Evolutionary conservation across 2,888 invertebrate genomes (phyloP), one percentile per base, ranked within the genome.

Genomic region (Scaptomyza tumidula): DNA sequence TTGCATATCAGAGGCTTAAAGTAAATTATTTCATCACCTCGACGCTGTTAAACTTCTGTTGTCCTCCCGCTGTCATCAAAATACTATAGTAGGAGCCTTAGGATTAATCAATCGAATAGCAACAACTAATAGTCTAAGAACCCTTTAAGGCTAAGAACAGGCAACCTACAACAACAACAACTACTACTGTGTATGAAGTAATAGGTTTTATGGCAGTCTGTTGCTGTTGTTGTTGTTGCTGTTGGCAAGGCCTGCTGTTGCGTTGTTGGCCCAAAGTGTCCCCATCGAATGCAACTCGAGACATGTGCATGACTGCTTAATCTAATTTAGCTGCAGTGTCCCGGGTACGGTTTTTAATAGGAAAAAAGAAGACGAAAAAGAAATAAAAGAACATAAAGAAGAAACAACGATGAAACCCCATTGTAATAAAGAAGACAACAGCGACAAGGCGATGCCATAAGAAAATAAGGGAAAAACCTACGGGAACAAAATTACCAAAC

Each of bases 291-390:
- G 61, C 39, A 41, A 57, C 27, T 37, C n/a, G 62, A 78, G 83
- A 78, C 85, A 85, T 85, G 87, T 88, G 85, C 78, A 69, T 88
- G 85, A 88, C 80, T 84, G 57, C 88, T 88, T 86, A 86, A 85
- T 85, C 88, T 80, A 85, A 84, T 86, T 88, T 86, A 68, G 66
- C 68, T 60, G 70, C 67, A 68, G 56, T 66, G 55, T 35, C 14
- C 66, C 66, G 71, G 69, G 62, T 35, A 61, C 19, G 54, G 57
- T 71, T 64, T 64, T 83, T 82, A 77, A 75, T 68, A 78, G 68
- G 70, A 75, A 78, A 65, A 57, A 4, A 6, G 2, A 33, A n/a
- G n/a, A n/a, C n/a, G n/a, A 35, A 35, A 1, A 35, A 11, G 35
- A 29, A 60, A 59, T 10, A 56, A 33, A 13, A 29, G 59, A 48